Evolutionary conservation across 92 coral and sea anemone species (phyloP).

Genomic region (Zoanthus sansibaricus): DNA sequence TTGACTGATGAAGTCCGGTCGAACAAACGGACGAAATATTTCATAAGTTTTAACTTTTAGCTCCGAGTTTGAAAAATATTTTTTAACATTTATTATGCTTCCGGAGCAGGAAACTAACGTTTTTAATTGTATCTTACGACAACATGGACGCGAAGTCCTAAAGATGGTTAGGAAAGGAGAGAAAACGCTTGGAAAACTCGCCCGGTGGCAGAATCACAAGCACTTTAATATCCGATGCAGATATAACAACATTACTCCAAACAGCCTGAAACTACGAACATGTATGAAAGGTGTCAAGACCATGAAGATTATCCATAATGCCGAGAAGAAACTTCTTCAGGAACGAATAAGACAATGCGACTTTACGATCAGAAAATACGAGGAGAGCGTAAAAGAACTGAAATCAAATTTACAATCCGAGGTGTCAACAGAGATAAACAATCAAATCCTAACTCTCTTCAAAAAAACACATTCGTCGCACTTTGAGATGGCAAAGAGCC

Average conservation of each 20-base stretch:
- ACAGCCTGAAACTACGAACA: conserved; percentile 21
- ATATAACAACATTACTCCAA: neutral
- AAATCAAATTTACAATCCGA: conserved; percentile 39
- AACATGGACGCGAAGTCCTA: conserved; percentile 16
- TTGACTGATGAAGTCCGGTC: too few relatives aligned
- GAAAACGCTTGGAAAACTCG: conserved; percentile 14
- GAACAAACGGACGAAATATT: too few relatives aligned
- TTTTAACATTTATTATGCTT: too few relatives aligned
- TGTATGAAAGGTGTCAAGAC: conserved; percentile 22
- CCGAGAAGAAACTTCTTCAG: conserved; percentile 53
- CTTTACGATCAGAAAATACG: conserved; percentile 39
- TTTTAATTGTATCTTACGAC: neutral
- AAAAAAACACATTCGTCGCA: conserved; percentile 9
- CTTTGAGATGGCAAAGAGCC: conserved; percentile 36
- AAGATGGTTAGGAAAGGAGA: conserved; percentile 11
- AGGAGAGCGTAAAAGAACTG: conserved; percentile 41
- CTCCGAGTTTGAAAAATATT: too few relatives aligned
- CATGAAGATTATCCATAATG: conserved; percentile 14
- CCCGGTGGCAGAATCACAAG: neutral
- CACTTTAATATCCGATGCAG: conserved; percentile 16
- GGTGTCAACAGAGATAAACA: conserved; percentile 34
- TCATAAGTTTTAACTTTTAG: too few relatives aligned
- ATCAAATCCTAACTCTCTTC: conserved; percentile 6
- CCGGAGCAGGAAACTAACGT: too few relatives aligned
- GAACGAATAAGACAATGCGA: conserved; percentile 49